phyloP scores from a whole-genome alignment of 2,888 invertebrate genomes.

The Ramazzottius varieornatus region DNA sequence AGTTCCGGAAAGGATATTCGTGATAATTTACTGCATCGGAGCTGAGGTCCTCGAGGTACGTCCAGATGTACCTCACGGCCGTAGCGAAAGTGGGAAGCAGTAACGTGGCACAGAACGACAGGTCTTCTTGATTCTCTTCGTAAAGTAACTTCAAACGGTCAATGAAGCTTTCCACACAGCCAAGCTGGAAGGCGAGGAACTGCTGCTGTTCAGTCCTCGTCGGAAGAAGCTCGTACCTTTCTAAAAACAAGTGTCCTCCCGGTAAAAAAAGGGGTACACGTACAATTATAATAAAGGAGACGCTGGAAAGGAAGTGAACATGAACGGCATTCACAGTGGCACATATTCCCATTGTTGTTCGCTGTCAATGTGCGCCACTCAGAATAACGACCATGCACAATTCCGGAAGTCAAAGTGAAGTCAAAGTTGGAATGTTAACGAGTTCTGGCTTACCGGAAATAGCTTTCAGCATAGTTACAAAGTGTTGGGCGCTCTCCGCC shows the following conservation, averaged over 20 bases:
- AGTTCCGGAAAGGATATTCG: too few species aligned
- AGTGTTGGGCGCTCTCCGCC: background rate
- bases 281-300: background rate
- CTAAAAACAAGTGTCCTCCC: background rate
- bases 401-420: too few species aligned
- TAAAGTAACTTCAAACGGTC: background rate
- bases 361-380: too few species aligned
- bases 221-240: background rate
- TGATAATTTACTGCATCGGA: background rate
- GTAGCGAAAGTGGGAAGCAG: background rate
- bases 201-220: background rate
- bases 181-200: background rate
- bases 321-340: too few species aligned
- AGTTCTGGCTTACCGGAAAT: background rate
- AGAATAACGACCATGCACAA: too few species aligned
- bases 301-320: too few species aligned
- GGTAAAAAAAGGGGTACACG: background rate
- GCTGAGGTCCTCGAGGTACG: background rate
- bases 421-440: too few species aligned
- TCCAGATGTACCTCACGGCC: background rate
- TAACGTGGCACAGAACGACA: background rate
- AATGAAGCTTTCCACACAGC: background rate
- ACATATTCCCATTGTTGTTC: too few species aligned
- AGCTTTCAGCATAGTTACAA: background rate
- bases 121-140: background rate